These are phyloP conservation scores for Megaceryle maxima DNA, from an alignment of 2,113 vertebrate species.

Conservation along the genomic window DNA sequence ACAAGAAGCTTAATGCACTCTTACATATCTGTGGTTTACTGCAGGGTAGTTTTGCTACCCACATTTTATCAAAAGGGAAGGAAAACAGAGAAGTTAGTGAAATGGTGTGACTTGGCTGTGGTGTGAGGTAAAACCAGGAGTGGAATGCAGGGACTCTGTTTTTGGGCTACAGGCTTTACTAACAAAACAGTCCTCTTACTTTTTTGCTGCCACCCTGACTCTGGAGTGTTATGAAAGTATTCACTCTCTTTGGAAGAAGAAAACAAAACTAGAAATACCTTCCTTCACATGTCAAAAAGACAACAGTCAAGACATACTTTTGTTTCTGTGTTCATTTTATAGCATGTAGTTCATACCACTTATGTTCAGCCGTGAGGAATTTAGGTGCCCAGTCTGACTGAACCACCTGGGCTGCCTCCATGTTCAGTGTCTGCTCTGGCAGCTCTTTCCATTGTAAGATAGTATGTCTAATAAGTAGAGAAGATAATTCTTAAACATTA, in stretches of 20 bases:
- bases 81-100: neutral
- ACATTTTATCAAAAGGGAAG: neutral
- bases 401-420: neutral
- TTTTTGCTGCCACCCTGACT: neutral
- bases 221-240: neutral
- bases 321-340: neutral
- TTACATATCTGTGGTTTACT: conserved; percentile 42
- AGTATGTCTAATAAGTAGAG: neutral
- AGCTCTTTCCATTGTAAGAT: neutral
- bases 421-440: neutral
- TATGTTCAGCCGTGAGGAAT: neutral
- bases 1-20: conserved; percentile 35
- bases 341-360: neutral
- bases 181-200: neutral
- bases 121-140: conserved; percentile 12
- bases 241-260: neutral
- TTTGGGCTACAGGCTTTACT: neutral
- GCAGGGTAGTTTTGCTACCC: neutral
- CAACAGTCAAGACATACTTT: neutral
- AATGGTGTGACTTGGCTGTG: neutral
- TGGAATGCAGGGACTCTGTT: neutral
- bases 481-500: neutral
- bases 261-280: neutral
- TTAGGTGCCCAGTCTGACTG: neutral
- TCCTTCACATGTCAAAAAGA: neutral